These are phyloP conservation scores for Astreopora myriophthalma DNA, from an alignment of 64 coral and sea anemone genomes.

Conservation along the genomic window DNA sequence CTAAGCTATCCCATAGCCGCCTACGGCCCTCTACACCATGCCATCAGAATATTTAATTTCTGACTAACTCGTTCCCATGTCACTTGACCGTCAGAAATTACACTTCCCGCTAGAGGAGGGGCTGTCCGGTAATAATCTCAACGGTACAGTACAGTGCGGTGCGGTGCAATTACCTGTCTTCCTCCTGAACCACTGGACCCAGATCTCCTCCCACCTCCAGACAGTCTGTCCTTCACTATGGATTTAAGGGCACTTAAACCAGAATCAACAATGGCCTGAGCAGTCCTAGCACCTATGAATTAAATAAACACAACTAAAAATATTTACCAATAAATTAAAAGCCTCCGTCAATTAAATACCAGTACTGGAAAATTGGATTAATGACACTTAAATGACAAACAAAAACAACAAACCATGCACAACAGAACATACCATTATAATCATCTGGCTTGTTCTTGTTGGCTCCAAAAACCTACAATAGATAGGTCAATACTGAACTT, in stretches of 20 bases:
- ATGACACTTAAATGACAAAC: too few relatives aligned
- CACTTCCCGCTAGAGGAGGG: too few relatives aligned
- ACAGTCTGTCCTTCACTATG: conserved; percentile 75
- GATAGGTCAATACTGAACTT: background rate
- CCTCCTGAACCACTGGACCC: conserved; percentile 58
- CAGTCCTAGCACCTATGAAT: conserved; percentile 77
- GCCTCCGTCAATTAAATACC: too few relatives aligned
- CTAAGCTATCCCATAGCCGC: too few relatives aligned
- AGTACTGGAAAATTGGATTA: too few relatives aligned
- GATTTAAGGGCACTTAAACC: conserved; percentile 76
- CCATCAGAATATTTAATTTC: too few relatives aligned
- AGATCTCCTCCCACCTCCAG: conserved; percentile 66
- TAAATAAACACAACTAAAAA: background rate
- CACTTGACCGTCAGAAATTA: too few relatives aligned
- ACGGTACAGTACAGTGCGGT: too few relatives aligned
- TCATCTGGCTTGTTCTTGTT: conserved; percentile 95
- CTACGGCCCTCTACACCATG: too few relatives aligned
- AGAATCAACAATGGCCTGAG: conserved; percentile 83
- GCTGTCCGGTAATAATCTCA: too few relatives aligned
- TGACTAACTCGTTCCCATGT: too few relatives aligned
- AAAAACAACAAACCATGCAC: background rate
- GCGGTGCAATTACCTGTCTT: conserved; percentile 83
- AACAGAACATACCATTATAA: conserved; percentile 81
- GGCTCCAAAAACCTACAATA: conserved; percentile 89
- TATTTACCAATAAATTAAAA: too few relatives aligned